Conservation (phyloP, 2,797 vertebrate genomes). For the Diceros bicornis region DNA sequence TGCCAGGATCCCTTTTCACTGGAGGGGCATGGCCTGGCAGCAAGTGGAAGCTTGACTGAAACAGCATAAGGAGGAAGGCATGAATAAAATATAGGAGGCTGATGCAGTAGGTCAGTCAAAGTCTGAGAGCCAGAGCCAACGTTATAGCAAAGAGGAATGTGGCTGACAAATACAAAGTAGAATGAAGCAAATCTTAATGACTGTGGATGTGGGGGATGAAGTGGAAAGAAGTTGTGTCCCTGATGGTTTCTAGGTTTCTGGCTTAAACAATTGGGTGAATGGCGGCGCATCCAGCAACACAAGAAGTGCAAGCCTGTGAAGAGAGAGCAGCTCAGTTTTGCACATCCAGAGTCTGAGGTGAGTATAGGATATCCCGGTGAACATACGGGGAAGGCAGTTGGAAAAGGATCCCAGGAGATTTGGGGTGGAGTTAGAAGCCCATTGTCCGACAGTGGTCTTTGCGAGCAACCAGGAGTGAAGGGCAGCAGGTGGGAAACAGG, state of each 20-base stretch:
- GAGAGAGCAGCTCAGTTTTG: background rate
- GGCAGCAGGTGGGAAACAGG: background rate
- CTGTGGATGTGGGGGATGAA: background rate
- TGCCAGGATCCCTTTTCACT: background rate
- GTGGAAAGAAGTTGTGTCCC: background rate
- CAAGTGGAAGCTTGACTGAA: background rate
- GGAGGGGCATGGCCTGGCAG: background rate
- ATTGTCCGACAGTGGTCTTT: fast-evolving
- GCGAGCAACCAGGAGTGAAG: fast-evolving
- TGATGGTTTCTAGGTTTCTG: background rate
- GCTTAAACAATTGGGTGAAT: too few relatives aligned
- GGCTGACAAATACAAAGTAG: background rate
- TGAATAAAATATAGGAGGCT: background rate
- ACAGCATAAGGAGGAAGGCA: background rate
- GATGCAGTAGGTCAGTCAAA: background rate
- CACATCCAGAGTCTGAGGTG: background rate
- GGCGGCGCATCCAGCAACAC: background rate
- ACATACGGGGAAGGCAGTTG: background rate
- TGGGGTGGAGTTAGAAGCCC: background rate
- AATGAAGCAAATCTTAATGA: background rate
- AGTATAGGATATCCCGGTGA: too few relatives aligned
- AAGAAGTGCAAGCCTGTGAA: too few relatives aligned
- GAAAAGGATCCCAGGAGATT: too few relatives aligned
- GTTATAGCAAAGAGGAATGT: background rate
- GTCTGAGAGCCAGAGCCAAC: background rate